phyloP scores from a whole-genome alignment of 2,113 vertebrate species.

The Callipepla californica region DNA sequence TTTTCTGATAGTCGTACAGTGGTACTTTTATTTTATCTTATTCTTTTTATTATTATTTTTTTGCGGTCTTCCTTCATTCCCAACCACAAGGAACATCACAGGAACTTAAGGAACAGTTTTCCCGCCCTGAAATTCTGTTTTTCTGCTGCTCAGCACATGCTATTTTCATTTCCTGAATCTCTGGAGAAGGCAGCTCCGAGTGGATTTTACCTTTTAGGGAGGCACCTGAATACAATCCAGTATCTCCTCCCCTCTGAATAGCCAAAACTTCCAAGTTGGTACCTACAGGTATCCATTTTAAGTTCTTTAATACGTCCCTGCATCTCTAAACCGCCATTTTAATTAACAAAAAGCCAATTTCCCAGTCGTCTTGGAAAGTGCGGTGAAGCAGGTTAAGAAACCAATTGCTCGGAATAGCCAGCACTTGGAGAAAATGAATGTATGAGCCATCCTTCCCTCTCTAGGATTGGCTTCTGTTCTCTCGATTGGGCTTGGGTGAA shows the following conservation, averaged over 20 bases:
- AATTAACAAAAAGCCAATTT: conserved; percentile 63
- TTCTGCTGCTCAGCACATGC: not conserved
- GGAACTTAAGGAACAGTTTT: not conserved
- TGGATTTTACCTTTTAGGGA: not conserved
- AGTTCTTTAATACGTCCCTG: conserved; percentile 12
- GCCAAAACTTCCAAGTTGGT: not conserved
- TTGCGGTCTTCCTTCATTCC: not conserved
- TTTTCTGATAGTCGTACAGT: rapidly evolving
- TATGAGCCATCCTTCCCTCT: not conserved
- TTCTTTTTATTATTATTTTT: not conserved
- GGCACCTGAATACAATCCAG: not conserved
- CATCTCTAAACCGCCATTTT: conserved; percentile 44
- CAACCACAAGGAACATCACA: not conserved
- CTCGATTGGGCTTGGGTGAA: conserved; percentile 8
- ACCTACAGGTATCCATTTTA: conserved; percentile 49
- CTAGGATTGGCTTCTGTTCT: not conserved
- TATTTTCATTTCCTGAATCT: not conserved
- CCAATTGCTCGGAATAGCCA: conserved; percentile 29
- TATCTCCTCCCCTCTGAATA: not conserved
- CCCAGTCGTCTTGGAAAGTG: conserved; percentile 29
- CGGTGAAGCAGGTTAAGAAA: conserved; percentile 37
- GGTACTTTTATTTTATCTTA: not conserved
- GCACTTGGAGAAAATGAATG: conserved; percentile 4
- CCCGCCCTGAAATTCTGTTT: not conserved
- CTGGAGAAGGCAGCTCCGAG: not conserved